Evolutionary conservation across 92 coral and sea anemone genomes (phyloP).

Genomic region (Epizoanthus rinbou): DNA sequence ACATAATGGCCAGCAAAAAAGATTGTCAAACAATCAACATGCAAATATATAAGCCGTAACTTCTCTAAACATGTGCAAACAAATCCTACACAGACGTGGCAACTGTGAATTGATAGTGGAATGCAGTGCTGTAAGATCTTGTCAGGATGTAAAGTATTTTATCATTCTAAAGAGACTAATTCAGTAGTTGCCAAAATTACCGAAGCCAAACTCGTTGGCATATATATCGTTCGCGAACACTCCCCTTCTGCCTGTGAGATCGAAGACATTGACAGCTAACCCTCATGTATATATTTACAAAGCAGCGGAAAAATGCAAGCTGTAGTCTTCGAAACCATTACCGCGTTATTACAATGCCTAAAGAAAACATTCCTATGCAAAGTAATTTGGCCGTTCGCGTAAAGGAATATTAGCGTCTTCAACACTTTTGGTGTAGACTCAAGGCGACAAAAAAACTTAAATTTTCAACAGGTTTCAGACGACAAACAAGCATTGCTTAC

Average conservation of each 20-base stretch:
- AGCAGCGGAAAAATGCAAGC: conserved; percentile 34
- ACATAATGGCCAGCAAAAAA: conserved; percentile 24
- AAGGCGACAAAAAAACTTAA: not conserved
- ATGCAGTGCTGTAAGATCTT: conserved; percentile 20
- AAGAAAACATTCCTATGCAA: conserved; percentile 45
- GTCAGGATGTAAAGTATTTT: conserved; percentile 2
- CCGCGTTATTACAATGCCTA: conserved; percentile 35
- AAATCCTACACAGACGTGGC: not conserved
- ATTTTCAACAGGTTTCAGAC: conserved; percentile 13
- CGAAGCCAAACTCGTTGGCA: conserved; percentile 4
- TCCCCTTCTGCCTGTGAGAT: conserved; percentile 14
- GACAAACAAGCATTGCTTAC: conserved; percentile 50
- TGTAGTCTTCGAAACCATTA: conserved; percentile 36
- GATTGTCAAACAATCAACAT: conserved; percentile 26
- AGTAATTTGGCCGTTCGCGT: not conserved
- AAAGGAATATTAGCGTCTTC: conserved; percentile 7
- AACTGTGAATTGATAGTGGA: conserved; percentile 16
- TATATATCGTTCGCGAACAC: conserved; percentile 33
- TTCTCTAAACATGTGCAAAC: conserved; percentile 15
- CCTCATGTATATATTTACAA: conserved; percentile 38
- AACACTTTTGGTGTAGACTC: not conserved
- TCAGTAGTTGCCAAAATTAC: not conserved
- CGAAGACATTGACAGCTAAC: conserved; percentile 35
- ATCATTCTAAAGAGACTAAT: conserved; percentile 13
- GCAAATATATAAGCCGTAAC: conserved; percentile 4